Conservation (phyloP, 2,888 invertebrate genomes). For the Phymatocera aterrima region DNA sequence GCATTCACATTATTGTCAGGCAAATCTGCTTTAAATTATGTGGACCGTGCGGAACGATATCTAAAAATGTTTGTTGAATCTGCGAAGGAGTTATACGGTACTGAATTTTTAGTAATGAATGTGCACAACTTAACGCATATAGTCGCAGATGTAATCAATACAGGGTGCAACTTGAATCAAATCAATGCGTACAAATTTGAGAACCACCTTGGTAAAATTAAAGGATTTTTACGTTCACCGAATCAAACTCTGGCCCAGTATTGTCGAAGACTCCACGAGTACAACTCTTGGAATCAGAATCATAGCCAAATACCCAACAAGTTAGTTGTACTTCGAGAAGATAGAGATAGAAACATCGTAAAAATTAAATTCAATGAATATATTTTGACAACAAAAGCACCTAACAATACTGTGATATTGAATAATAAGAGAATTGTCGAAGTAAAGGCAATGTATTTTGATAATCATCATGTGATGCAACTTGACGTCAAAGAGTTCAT, state of each 20-base stretch:
- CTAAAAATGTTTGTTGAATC: not conserved
- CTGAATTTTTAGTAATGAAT: conserved; percentile 13
- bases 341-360: not conserved
- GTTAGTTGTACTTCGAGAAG: not conserved
- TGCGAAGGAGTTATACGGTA: conserved; percentile 24
- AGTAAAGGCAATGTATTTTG: conserved; percentile 14
- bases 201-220: conserved; percentile 14
- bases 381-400: conserved; percentile 12
- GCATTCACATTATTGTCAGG: conserved; percentile 21
- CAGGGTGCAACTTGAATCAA: conserved; percentile 8
- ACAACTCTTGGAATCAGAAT: not conserved
- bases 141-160: conserved; percentile 26
- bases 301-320: conserved; percentile 13
- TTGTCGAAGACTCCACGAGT: conserved; percentile 15
- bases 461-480: not conserved
- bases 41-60: conserved; percentile 1
- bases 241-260: conserved; percentile 30
- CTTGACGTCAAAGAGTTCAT: conserved; percentile 17
- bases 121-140: conserved; percentile 25
- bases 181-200: conserved; percentile 11
- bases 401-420: conserved; percentile 28
- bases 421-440: conserved; percentile 4
- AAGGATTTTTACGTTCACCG: not conserved
- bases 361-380: conserved; percentile 20
- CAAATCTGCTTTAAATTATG: conserved; percentile 16